phyloP scores from a whole-genome alignment of 92 coral and sea anemone species.

The Palythoa caribaeorum region DNA sequence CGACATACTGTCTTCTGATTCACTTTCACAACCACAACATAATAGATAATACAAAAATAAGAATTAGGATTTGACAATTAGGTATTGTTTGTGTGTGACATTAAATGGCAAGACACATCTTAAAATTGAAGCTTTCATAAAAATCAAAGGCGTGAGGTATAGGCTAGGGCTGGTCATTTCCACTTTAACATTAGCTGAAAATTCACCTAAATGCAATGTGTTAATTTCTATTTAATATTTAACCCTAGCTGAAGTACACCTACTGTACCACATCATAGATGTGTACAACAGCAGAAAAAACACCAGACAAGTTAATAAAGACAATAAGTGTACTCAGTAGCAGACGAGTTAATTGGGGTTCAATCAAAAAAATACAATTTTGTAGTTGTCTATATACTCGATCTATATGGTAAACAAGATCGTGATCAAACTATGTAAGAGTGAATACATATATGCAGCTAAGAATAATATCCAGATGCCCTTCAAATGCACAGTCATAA shows the following conservation, averaged over 20 bases:
- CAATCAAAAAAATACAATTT: constrained; percentile 22
- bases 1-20: constrained; percentile 10
- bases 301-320: constrained; percentile 9
- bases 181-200: constrained; percentile 37
- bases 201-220: constrained; percentile 37
- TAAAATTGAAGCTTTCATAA: constrained; percentile 27
- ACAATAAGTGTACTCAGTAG: constrained; percentile 21
- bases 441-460: constrained; percentile 27
- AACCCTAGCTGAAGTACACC: constrained; percentile 38
- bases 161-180: constrained; percentile 23
- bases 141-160: constrained; percentile 22
- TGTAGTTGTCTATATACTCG: constrained; percentile 15
- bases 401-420: constrained; percentile 15
- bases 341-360: constrained; percentile 11
- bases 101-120: constrained; percentile 33
- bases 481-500: background rate
- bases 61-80: constrained; percentile 26
- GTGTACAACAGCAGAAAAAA: constrained; percentile 24
- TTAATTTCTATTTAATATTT: constrained; percentile 26
- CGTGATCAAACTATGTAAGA: constrained; percentile 14
- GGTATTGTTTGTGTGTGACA: constrained; percentile 21
- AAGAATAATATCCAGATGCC: constrained; percentile 26
- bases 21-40: constrained; percentile 31
- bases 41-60: constrained; percentile 31
- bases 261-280: constrained; percentile 40